These are phyloP conservation scores for Eutolmus rufibarbis DNA, from an alignment of 2,888 invertebrate species.

Conservation along the genomic window DNA sequence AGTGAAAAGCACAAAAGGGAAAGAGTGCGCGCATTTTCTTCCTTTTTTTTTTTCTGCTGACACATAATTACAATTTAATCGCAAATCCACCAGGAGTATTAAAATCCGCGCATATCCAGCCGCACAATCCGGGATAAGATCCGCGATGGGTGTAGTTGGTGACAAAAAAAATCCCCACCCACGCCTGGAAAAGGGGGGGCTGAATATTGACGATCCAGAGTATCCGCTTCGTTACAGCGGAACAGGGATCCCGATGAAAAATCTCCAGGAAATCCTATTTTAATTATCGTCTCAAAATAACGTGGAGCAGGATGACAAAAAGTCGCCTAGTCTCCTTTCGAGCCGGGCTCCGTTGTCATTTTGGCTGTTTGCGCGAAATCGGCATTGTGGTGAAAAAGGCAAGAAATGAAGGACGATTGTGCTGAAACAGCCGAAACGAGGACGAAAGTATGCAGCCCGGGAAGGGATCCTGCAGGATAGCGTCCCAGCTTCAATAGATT, in stretches of 20 bases:
- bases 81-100: conserved; percentile 43
- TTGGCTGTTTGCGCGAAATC: neutral
- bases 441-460: neutral
- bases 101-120: conserved; percentile 3
- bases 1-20: conserved; percentile 6
- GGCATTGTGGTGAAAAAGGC: neutral
- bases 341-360: neutral
- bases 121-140: neutral
- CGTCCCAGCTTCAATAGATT: neutral
- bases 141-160: neutral
- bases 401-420: neutral
- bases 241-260: neutral
- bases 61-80: conserved; percentile 50
- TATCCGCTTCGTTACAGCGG: neutral
- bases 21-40: neutral
- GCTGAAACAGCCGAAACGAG: neutral
- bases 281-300: conserved; percentile 31
- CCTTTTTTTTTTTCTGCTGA: conserved; percentile 44
- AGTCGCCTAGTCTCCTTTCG: neutral
- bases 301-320: neutral
- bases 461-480: neutral
- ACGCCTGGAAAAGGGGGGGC: no score
- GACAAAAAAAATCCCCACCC: neutral
- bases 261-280: conserved; percentile 28
- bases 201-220: neutral